Base-by-base conservation (phyloP, 2,888 invertebrate species). In the Aquatica leii region DNA sequence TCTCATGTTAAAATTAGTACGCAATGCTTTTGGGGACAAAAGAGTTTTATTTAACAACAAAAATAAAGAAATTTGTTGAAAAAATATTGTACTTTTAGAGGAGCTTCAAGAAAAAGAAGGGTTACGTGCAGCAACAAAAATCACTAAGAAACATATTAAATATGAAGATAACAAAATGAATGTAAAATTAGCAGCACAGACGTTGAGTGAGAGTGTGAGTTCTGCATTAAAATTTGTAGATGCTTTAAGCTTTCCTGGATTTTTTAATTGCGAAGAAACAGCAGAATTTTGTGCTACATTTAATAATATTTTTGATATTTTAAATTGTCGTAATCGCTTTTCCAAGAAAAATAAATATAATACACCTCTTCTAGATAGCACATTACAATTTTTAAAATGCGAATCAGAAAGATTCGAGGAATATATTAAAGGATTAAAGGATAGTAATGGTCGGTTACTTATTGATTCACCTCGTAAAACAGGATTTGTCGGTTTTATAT, bases 1-100 rank as follows among this genome's bases (percentile, higher is more conserved):
- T 17, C 71, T 69, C 43, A 67, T 67, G 66, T n/a, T 66, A 8
- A 68, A 69, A 40, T 48, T 68, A 11, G 63, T 69, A 0, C 46
- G 68, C 17, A 69, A 69, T 55, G 21, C 62, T 6, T 46, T 69
- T 8, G 64, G 43, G 11, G 50, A 56, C n/a, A 11, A 43, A 0
- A 14, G 52, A 60, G 6, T 11, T 48, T 15, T 68, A 1, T 14
- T 54, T 9, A 51, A 68, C 34, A 43, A 20, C 14, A 18, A 55
- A 48, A 59, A 56, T 11, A 52, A 52, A 34, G 17, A 58, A 12
- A 58, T 68, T 15, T 17, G 53, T n/a, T 67, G 68, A 62, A 46
- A 59, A 20, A 59, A 48, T 50, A 54, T 70, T 20, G 52, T 60
- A 43, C 40, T 62, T 21, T 50, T 68, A 50, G 15, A 46, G 8